Percentiles rank a stretch among this genome's conserved stretches.
These are phyloP conservation scores for Lasius platythorax DNA, from an alignment of 2,888 invertebrate genomes.

Conservation along the genomic window DNA sequence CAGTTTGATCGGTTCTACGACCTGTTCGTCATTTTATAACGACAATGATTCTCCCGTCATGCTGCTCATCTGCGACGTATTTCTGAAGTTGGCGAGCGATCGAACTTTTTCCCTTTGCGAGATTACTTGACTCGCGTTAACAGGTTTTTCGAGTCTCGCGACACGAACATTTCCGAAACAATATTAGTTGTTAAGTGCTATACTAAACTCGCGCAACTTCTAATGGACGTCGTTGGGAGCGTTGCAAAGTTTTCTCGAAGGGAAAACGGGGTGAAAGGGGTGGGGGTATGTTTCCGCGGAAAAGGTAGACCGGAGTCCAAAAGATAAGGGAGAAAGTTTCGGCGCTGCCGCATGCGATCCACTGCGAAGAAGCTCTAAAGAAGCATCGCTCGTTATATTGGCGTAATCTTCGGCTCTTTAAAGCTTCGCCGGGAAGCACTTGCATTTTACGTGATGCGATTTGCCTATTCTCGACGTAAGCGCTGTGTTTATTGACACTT, in stretches of 20 bases:
- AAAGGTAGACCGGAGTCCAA: slow-evolving; percentile 33
- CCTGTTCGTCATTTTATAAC: not conserved
- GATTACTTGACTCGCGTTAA: slow-evolving; percentile 51
- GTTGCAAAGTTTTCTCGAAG: slow-evolving; percentile 60
- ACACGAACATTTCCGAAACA: slow-evolving; percentile 65
- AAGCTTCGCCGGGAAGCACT: slow-evolving; percentile 57
- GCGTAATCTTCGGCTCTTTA: slow-evolving; percentile 62
- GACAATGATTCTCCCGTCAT: slow-evolving; percentile 17
- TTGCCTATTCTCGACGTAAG: slow-evolving; percentile 33
- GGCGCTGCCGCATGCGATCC: slow-evolving; percentile 63
- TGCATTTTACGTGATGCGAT: slow-evolving; percentile 62
- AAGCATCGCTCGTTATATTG: slow-evolving; percentile 61
- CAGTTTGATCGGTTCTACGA: not conserved
- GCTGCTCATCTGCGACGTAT: slow-evolving; percentile 39
- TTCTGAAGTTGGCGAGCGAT: slow-evolving; percentile 36
- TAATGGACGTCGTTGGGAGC: slow-evolving; percentile 72
- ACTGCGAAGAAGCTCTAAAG: slow-evolving; percentile 61
- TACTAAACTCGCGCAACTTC: slow-evolving; percentile 69
- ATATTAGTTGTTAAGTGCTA: slow-evolving; percentile 72
- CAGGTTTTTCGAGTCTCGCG: slow-evolving; percentile 53
- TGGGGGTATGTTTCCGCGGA: slow-evolving; percentile 26
- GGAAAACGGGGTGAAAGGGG: slow-evolving; percentile 10
- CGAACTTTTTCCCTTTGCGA: slow-evolving; percentile 49
- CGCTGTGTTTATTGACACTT: slow-evolving; percentile 22
- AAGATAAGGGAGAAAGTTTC: slow-evolving; percentile 68